Base-by-base conservation (phyloP, 2,113 vertebrate genomes). In the Perccottus glenii region DNA sequence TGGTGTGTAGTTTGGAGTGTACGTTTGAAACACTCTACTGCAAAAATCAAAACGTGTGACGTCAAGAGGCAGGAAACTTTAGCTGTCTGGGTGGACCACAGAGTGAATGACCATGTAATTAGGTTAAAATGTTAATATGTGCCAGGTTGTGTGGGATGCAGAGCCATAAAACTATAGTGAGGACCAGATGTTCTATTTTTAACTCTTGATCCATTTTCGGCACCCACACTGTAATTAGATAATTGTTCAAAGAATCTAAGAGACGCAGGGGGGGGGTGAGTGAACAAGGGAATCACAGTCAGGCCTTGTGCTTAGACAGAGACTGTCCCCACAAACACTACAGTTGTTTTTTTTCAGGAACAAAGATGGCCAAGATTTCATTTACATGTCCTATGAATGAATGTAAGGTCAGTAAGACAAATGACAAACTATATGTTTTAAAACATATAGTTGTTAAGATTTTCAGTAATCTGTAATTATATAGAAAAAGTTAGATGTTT, bases 181-280 rank as follows among this genome's bases (percentile, higher is more conserved):
- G 78, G 66, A 84, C 84, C 88, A 91, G 87, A 92, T 88, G 88
- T 78, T 91, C 89, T 88, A 93, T 84, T 88, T 90, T 90, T 92
- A 91, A 90, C 83, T 81, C 51, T 7, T 16, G 65, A 69, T 85
- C 82, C 80, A 87, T 89, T 89, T 90, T 84, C 64, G 45, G 83
- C 80, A 75, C 60, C 36, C 72, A 83, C 64, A 19, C 76, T 88
- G 49, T 91, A 91, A 90, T 93, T 85, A 88, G 62, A 87, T 90
- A 88, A 92, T 90, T 87, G 83, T 75, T 81, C 12, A 55, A 82
- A 81, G 89, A 88, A 91, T 86, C 70, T 63, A 59, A 73, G 71
- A 82, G 84, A 90, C 55, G 78, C 85, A 88, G 77, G 51, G 52
- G 5, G n/a, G 81, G 66, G 47, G 71, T 33, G 65, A 66, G 4